Base-by-base conservation (phyloP, 2,797 vertebrate genomes). In the Holocentrus rufus region DNA sequence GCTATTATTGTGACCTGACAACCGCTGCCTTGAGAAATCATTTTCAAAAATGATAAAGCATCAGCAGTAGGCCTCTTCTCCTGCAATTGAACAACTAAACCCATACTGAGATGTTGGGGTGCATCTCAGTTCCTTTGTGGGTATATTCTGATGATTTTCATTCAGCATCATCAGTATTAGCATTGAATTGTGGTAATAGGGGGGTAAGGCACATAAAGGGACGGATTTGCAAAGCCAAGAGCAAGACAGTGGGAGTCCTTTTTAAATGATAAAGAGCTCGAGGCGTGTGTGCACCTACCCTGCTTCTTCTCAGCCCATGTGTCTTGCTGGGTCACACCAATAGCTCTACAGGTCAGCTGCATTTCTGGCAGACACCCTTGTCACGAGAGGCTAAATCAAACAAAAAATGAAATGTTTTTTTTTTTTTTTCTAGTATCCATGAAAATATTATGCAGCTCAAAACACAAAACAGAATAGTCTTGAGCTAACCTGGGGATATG, bases 251-350 rank as follows among this genome's bases (percentile, higher is more conserved):
- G 83, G 87, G 90, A 83, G 87, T 84, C 82, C 57, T 2, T 75
- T 87, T 87, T 87, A 78, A 85, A 56, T 83, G 78, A 86, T 78
- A 87, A 86, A 77, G 80, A 80, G 81, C 73, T 77, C 88, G 92
- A 88, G 79, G 79, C 84, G 79, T 86, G 75, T 60, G 69, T 72
- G 70, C 53, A 77, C 76, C 68, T 42, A 78, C 74, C 68, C 80
- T 78, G 72, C 62, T 50, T 82, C 66, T 55, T 18, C 59, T 72
- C 76, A 65, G 61, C 14, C 65, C 46, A 23, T 59, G 69, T 77
- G 82, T 89, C 89, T 86, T 86, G 87, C 89, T 90, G 88, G 75
- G 82, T 83, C 70, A 72, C 67, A 61, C 84, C 80, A 89, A 85
- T 78, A 70, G 81, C 75, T 1, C 81, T 72, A 63, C 76, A 50